Base-by-base conservation (phyloP, 2,888 invertebrate species). In the Leptogaster cylindrica region DNA sequence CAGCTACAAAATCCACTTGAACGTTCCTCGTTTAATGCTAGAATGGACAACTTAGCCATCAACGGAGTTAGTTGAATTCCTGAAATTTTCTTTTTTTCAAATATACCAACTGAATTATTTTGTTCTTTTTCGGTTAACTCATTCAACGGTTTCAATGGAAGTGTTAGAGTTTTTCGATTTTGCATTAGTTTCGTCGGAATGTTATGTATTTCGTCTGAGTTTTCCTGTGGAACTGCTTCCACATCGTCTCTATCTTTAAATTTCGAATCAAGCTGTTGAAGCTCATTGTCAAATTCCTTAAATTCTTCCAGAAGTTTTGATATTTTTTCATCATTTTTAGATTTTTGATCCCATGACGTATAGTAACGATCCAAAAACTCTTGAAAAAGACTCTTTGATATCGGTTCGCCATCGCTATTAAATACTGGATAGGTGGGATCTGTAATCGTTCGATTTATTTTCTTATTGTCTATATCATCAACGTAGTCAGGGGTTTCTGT, bases 391-490 rank as follows among this genome's bases (percentile, higher is more conserved):
- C 86, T 87, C 71, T 87, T 87, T 0, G 92, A 92, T 67, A 89
- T 88, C 3, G 89, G 87, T 51, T 88, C 84, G 0, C 92, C 92
- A 72, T 91, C 89, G 68, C 85, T 84, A 75, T 88, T 87, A 73
- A 91, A 90, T 18, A 91, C 86, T 0, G 92, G 92, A 82, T 88
- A 90, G 68, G 84, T 84, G 1, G 93, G 92, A 79, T 93, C 93
- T 46, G 89, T 87, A 64, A 92, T 90, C 0, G 92, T 91, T 10
- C 44, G 61, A 44, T 44, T 44, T 1, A 28, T 16, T 61, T 61
- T 61, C 1, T 23, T 61, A 7, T 78, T 71, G 31, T 77, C 70
- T n/a, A 76, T 76, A 50, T 82, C 82, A 1, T 80, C 79, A 0
- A 70, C 65, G 33, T 68, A 66, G 50, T 69, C 68, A n/a, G 67